These are phyloP conservation scores for Halcyon badia DNA, from an alignment of 2,797 vertebrate species.

Conservation along the genomic window DNA sequence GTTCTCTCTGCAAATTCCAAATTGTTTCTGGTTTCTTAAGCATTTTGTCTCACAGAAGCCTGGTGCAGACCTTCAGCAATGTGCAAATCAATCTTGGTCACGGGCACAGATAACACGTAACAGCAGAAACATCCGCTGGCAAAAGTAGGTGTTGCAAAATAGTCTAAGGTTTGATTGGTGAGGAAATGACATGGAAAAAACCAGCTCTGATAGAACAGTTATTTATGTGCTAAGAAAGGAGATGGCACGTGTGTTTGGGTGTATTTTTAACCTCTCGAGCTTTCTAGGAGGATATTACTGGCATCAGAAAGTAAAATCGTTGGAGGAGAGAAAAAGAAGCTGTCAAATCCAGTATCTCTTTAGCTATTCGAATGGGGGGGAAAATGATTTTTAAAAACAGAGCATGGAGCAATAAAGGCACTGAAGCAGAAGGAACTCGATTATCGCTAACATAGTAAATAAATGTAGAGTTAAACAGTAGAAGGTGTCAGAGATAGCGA, in stretches of 20 bases:
- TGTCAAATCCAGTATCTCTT: neutral
- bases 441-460: neutral
- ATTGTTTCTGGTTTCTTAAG: conserved; percentile 15
- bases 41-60: conserved; percentile 8
- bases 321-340: neutral
- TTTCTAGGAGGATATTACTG: neutral
- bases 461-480: neutral
- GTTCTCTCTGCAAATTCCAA: neutral
- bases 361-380: neutral
- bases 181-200: conserved; percentile 28
- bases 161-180: neutral
- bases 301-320: neutral
- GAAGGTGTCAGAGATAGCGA: neutral
- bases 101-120: neutral
- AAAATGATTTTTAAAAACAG: neutral
- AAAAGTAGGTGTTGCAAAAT: conserved; percentile 12
- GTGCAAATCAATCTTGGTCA: conserved; percentile 50
- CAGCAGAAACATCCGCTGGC: conserved; percentile 15
- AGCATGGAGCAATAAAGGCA: neutral
- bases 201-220: neutral
- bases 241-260: neutral
- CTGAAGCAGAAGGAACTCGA: neutral
- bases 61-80: conserved; percentile 9
- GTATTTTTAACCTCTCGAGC: conserved; percentile 14
- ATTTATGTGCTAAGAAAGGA: neutral